Evolutionary conservation across 2,888 invertebrate genomes (phyloP), one percentile per base, ranked within the genome.

Genomic region (Polydrusus pterygomalis): DNA sequence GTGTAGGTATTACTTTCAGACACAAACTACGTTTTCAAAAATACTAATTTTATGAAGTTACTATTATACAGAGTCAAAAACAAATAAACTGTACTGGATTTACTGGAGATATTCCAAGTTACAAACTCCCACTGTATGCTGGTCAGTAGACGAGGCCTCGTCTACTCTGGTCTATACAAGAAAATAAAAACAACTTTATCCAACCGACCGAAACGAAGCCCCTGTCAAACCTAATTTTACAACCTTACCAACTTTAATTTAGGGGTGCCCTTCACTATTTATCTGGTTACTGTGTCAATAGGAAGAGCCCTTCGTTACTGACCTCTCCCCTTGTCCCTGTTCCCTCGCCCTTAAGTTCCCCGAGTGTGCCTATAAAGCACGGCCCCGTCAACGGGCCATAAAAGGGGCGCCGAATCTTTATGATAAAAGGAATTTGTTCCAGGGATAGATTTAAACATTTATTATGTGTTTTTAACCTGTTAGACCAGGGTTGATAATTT

Each of bases 261-360:
- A 30, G 51, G 62, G 62, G 51, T 40, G 38, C 17, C 11, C 58
- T 17, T 54, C 9, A 15, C 43, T 65, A 45, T 72, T 72, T 72
- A 72, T 72, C 72, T 51, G 70, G 77, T 73, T 77, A 73, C 73
- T 77, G 69, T 77, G 77, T 77, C 73, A 77, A 77, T 73, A 77
- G 62, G 65, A 69, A 70, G 70, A 25, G 64, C 51, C 65, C 70
- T 63, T 68, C 72, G 63, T 71, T 68, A 73, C 73, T 77, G 77
- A 73, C 77, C 77, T 77, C 73, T 47, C 65, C 70, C 73, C 72
- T 60, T 71, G 60, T 77, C 47, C 64, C 69, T 56, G 40, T 45
- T 45, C 58, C 47, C 65, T 54, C 69, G n/a, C 62, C 70, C 65
- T 49, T 70, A 62, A 54, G 40, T 47, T 60, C 25, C 72, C 45